Percentiles rank a stretch among this genome's conserved stretches.
These are phyloP conservation scores for Brachylomia viminalis DNA, from an alignment of 2,888 invertebrate species.

Conservation along the genomic window DNA sequence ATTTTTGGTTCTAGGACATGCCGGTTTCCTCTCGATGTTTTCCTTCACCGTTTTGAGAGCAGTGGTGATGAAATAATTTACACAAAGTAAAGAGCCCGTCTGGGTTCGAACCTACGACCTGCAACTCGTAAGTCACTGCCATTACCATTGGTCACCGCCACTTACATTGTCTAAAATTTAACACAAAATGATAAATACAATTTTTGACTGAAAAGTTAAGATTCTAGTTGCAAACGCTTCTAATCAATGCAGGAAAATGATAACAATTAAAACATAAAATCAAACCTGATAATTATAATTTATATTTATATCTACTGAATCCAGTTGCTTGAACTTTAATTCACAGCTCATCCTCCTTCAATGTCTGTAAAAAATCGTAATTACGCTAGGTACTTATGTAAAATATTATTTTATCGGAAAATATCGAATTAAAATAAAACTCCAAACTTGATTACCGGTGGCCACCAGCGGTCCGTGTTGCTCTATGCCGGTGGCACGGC, in stretches of 20 bases:
- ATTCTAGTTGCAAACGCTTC: not conserved
- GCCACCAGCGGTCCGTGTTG: too few species aligned
- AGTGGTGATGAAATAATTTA: too few species aligned
- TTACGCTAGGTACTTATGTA: not conserved
- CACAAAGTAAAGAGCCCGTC: too few species aligned
- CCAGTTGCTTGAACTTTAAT: not conserved
- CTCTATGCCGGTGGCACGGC: too few species aligned
- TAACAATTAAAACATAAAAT: not conserved
- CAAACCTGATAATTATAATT: not conserved
- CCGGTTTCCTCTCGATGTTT: too few species aligned
- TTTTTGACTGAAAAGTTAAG: not conserved
- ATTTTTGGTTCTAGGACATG: too few species aligned
- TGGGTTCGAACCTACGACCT: too few species aligned
- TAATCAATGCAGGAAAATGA: not conserved
- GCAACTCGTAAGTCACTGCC: too few species aligned
- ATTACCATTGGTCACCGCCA: too few species aligned
- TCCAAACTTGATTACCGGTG: slow-evolving; percentile 2
- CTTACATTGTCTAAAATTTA: too few species aligned
- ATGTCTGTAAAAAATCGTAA: not conserved
- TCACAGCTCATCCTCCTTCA: not conserved
- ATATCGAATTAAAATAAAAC: not conserved
- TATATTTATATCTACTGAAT: not conserved
- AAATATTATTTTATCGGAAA: not conserved
- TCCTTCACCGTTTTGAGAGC: too few species aligned
- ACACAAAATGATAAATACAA: not conserved